These are phyloP conservation scores for Bradypus variegatus DNA, from an alignment of 2,797 vertebrate species.

Conservation along the genomic window DNA sequence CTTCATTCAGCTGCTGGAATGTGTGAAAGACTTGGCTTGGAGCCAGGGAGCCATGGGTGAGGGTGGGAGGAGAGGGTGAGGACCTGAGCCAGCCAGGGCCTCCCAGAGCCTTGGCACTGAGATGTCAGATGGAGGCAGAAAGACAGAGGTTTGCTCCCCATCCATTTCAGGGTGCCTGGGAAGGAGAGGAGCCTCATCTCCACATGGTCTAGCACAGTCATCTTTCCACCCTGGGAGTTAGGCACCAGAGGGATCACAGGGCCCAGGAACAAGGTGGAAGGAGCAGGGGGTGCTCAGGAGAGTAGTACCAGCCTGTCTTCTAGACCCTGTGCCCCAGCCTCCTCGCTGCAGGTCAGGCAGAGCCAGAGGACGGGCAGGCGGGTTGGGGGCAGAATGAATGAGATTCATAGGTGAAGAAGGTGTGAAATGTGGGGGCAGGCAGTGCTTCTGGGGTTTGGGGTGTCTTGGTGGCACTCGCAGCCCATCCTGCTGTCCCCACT, in stretches of 20 bases:
- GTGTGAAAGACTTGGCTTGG: neutral
- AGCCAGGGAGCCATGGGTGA: conserved; percentile 10
- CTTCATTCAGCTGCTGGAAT: conserved; percentile 18
- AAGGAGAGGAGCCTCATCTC: too few relatives aligned
- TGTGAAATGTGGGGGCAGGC: neutral
- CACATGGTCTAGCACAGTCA: neutral
- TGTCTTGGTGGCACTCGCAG: neutral
- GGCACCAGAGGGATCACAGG: neutral
- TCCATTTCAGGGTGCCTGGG: neutral
- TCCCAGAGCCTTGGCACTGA: neutral
- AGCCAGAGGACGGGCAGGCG: neutral
- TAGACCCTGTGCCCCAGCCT: rapidly evolving
- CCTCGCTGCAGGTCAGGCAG: neutral
- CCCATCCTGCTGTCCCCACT: neutral
- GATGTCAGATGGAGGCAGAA: neutral
- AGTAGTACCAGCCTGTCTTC: neutral
- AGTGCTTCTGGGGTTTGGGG: neutral
- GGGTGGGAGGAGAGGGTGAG: neutral
- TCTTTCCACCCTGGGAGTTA: neutral
- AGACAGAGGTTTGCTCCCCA: rapidly evolving
- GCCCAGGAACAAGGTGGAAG: neutral
- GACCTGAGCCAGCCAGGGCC: neutral
- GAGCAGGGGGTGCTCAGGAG: neutral
- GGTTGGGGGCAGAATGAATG: neutral
- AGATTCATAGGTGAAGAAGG: neutral